Evolutionary conservation across 2,888 invertebrate species (phyloP), one percentile per base, ranked within the genome.

Genomic region (Zonitis immaculata): DNA sequence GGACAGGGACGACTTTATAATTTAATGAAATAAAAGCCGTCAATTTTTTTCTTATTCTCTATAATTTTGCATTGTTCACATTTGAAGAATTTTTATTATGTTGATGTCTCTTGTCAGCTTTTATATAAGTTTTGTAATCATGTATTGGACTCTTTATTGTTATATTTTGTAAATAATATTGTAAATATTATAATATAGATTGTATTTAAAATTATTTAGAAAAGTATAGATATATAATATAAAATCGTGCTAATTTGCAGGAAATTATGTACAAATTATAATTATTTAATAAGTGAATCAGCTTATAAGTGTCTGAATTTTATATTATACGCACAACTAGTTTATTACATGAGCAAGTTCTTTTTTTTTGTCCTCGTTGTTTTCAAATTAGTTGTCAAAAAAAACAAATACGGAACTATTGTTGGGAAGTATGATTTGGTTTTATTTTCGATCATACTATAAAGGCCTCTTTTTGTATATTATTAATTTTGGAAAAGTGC

Each of bases 91-190:
- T 43, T 42, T 54, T 14, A 46, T 46, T 58, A 59, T 54, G 52
- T 52, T 49, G 46, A n/a, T n/a, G n/a, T n/a, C n/a, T 53, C 48
- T 44, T 54, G 47, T 61, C 49, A 49, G 52, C 52, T 60, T n/a
- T 57, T 54, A 47, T 49, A 52, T 53, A 39, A 39, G 39, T 39
- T 39, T 20, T 6, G 2, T 6, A 44, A 52, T 59, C 61, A 51
- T 62, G 56, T 62, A 63, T 62, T 57, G 62, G 59, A 57, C 60
- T 62, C 48, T 27, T 53, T 54, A 49, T 18, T 22, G 39, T 52
- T 52, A 35, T 47, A 47, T 51, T 63, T 61, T 66, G 64, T 65
- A 67, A 62, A 67, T 64, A 65, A 54, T 65, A 65, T n/a, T 66
- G 39, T 39, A 39, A 39, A 39, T 39, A 39, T 39, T 20, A n/a